Evolutionary conservation across 2,888 invertebrate species (phyloP).

Genomic region (Ectobius pallidus): DNA sequence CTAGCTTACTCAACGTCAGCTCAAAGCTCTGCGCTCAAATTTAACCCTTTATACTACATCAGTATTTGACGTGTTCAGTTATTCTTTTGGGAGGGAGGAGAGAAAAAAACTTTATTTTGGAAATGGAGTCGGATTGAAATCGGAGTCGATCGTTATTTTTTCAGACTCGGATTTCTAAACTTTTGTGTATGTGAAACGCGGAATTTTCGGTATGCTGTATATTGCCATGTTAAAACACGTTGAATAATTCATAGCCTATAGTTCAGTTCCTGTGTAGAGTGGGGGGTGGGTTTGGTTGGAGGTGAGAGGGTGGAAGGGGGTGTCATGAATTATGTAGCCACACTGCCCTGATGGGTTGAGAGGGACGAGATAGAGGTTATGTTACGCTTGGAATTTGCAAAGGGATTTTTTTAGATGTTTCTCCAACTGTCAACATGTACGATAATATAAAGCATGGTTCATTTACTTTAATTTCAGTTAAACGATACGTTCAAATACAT

Average conservation of each 20-base stretch:
- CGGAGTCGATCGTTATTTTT: not conserved
- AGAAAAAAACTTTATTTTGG: not conserved
- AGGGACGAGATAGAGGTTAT: not conserved
- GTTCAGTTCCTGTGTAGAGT: conserved; percentile 1
- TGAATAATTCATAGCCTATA: conserved; percentile 1
- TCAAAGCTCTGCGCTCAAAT: too few relatives aligned
- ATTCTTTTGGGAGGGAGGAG: too few relatives aligned
- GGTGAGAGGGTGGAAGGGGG: not conserved
- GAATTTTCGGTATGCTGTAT: not conserved
- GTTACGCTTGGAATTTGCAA: not conserved
- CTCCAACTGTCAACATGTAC: not conserved
- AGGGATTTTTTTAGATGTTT: not conserved
- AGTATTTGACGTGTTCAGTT: not conserved
- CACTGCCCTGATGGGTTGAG: not conserved
- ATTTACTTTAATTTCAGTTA: not conserved
- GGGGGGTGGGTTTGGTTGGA: not conserved
- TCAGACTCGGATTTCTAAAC: not conserved
- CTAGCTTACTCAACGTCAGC: too few relatives aligned
- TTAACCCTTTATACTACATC: too few relatives aligned
- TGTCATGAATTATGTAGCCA: conserved; percentile 15
- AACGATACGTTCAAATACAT: too few relatives aligned
- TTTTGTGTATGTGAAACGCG: not conserved
- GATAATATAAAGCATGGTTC: not conserved
- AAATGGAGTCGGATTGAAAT: not conserved
- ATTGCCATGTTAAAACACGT: not conserved